Evolutionary conservation across 2,888 invertebrate genomes (phyloP).

Genomic region (Zygothrica quintamaculata): DNA sequence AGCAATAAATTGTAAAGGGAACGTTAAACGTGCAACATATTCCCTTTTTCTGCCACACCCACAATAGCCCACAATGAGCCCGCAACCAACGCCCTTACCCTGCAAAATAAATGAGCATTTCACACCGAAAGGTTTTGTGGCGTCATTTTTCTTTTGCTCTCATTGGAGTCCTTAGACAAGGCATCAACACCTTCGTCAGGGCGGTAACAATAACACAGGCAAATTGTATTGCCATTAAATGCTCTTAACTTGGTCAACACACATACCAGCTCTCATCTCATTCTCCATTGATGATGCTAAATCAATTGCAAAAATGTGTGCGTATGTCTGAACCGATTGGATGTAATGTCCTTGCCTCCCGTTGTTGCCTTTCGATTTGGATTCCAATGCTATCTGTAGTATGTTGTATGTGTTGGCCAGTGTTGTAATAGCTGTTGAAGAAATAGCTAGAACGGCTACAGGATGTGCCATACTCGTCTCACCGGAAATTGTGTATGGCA

Average conservation of each 20-base stretch:
- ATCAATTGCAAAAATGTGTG: conserved; percentile 74
- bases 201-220: conserved; percentile 63
- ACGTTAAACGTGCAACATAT: conserved; percentile 76
- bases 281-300: conserved; percentile 53
- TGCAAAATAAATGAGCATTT: conserved; percentile 73
- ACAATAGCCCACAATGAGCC: too few species aligned
- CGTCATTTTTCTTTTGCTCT: conserved; percentile 64
- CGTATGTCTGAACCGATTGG: conserved; percentile 64
- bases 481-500: conserved; percentile 75
- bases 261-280: conserved; percentile 2
- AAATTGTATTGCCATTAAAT: conserved; percentile 74
- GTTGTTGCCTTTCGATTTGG: not conserved
- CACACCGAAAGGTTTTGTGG: conserved; percentile 61
- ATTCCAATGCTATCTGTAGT: conserved; percentile 35
- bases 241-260: conserved; percentile 64
- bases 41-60: conserved; percentile 33
- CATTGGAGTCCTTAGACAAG: conserved; percentile 5
- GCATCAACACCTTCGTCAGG: conserved; percentile 33
- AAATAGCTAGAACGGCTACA: conserved; percentile 8
- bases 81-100: conserved; percentile 25
- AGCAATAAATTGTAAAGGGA: conserved; percentile 68
- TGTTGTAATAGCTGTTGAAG: conserved; percentile 1
- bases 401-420: conserved; percentile 62
- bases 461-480: conserved; percentile 40
- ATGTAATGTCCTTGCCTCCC: conserved; percentile 52